phyloP scores from a whole-genome alignment of 37 sponge, comb jelly and placozoan species.

The Theonella swinhoei region DNA sequence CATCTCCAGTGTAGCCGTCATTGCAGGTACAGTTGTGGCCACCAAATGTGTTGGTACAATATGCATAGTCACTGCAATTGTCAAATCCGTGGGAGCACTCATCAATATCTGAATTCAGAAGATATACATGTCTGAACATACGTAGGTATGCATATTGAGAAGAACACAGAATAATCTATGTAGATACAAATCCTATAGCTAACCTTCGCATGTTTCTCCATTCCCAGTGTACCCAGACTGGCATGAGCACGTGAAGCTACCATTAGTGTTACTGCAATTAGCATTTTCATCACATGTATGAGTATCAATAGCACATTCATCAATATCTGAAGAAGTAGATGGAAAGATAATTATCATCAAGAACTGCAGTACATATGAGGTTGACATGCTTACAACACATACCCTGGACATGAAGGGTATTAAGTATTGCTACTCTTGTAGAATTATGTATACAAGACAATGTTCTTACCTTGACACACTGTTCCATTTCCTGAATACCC shows the following conservation, averaged over 20 bases:
- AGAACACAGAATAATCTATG: too few species aligned
- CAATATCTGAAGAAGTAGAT: too few species aligned
- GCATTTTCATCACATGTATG: conserved; percentile 17
- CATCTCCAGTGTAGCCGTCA: background rate
- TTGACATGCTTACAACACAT: too few species aligned
- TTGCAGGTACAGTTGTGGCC: background rate
- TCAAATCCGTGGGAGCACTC: background rate
- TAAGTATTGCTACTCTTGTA: background rate
- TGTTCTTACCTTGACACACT: background rate
- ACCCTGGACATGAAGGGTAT: too few species aligned
- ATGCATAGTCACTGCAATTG: background rate
- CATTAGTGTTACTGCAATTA: conserved; percentile 44
- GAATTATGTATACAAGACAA: too few species aligned
- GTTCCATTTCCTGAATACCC: background rate
- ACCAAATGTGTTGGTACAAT: background rate
- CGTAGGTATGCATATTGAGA: too few species aligned
- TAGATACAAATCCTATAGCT: too few species aligned
- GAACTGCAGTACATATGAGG: too few species aligned
- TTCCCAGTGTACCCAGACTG: conserved; percentile 38
- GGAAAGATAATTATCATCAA: too few species aligned
- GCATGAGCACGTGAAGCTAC: conserved; percentile 42
- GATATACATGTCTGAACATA: too few species aligned
- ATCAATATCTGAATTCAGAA: background rate
- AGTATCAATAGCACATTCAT: conserved; percentile 29
- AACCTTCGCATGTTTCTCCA: conserved; percentile 4